These are phyloP conservation scores for Trichomycterus rosablanca DNA, from an alignment of 2,113 vertebrate genomes.

Conservation along the genomic window DNA sequence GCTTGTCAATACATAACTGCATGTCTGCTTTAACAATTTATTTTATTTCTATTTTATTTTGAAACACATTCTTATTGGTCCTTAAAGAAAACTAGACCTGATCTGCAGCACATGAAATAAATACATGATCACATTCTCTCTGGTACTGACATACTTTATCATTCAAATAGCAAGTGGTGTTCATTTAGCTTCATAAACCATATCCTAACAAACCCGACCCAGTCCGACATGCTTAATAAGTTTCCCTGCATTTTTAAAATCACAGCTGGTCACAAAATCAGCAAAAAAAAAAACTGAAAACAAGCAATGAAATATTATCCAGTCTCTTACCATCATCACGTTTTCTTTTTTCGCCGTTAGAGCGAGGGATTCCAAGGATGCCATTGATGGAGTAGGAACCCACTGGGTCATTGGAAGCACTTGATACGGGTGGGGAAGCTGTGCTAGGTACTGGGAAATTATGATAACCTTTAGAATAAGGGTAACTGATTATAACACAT, in stretches of 20 bases:
- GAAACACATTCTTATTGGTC: too few species aligned
- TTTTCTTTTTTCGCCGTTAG: conserved; percentile 99
- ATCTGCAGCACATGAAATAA: too few species aligned
- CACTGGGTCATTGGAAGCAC: conserved; percentile 97
- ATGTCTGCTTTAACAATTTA: too few species aligned
- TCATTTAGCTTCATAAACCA: conserved; percentile 28
- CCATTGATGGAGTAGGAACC: conserved; percentile 99
- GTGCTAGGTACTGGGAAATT: conserved; percentile 97
- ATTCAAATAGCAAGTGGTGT: conserved; percentile 35
- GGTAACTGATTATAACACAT: too few species aligned
- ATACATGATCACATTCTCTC: too few species aligned
- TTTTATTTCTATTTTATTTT: too few species aligned
- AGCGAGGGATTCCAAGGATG: conserved; percentile 98
- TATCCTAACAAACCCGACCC: conserved; percentile 29
- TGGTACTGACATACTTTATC: conserved; percentile 28
- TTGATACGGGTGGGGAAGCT: conserved; percentile 95
- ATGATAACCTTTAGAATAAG: too few species aligned
- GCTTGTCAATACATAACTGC: too few species aligned
- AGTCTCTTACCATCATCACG: conserved; percentile 93
- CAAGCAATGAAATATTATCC: conserved; percentile 49
- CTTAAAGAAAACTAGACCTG: too few species aligned
- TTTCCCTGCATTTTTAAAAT: conserved; percentile 60
- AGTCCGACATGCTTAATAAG: conserved; percentile 28
- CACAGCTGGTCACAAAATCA: conserved; percentile 51
- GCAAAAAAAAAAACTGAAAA: conserved; percentile 50